Conservation (phyloP, 2,888 invertebrate species). For the Drosophila hamatofila region DNA sequence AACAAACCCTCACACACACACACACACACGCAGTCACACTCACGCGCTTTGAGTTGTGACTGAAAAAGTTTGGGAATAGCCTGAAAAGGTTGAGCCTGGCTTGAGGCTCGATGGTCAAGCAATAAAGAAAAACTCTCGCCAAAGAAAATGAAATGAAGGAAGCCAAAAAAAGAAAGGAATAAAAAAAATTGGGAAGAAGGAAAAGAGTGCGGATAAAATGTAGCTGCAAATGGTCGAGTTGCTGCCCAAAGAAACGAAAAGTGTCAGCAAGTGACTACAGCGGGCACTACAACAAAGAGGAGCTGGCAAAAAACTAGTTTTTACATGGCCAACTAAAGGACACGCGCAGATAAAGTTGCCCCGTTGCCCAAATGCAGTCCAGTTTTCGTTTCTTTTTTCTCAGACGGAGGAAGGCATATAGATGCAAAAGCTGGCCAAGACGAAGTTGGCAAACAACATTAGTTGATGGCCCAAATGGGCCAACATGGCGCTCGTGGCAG, state of each 20-base stretch:
- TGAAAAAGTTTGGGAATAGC: conserved; percentile 33
- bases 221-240: conserved; percentile 55
- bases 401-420: conserved; percentile 14
- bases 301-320: conserved; percentile 57
- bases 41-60: conserved; percentile 22
- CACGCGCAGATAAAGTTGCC: conserved; percentile 65
- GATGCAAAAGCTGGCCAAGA: conserved; percentile 49
- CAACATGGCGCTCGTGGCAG: conserved; percentile 76
- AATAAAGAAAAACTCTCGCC: conserved; percentile 68
- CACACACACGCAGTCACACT: background rate
- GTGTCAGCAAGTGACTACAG: conserved; percentile 70
- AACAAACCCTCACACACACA: conserved; percentile 24
- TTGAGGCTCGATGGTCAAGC: conserved; percentile 59
- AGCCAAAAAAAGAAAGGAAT: background rate
- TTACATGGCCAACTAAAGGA: conserved; percentile 44
- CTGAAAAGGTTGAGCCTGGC: conserved; percentile 26
- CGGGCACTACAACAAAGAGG: conserved; percentile 37
- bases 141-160: conserved; percentile 40
- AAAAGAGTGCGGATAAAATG: conserved; percentile 62
- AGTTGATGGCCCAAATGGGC: conserved; percentile 80
- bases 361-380: conserved; percentile 40
- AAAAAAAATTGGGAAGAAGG: background rate
- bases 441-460: conserved; percentile 79
- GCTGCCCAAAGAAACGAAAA: conserved; percentile 63
- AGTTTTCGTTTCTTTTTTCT: conserved; percentile 4